Evolutionary conservation across 2,113 vertebrate genomes (phyloP), one percentile per base, ranked within the genome.

Genomic region (Cryptotis parvus): DNA sequence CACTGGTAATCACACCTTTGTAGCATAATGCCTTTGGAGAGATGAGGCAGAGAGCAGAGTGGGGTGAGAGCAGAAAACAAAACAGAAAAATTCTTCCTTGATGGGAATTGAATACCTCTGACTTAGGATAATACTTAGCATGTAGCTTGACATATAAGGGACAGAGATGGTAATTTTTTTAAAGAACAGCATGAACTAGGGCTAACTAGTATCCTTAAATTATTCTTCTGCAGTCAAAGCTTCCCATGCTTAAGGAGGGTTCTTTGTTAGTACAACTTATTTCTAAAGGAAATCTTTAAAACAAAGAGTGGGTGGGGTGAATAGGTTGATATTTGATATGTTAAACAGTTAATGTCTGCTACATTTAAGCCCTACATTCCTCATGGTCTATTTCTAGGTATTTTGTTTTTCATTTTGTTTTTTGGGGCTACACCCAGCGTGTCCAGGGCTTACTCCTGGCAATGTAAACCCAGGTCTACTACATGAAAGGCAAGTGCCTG

Each of bases 191-290:
- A 58, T 55, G 37, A 89, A 37, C 9, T 26, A 37, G 6, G n/a
- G 11, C 31, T 52, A 66, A 74, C 8, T 11, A 65, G 24, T 41
- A 52, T 43, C 79, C 39, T 43, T 69, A 72, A 79, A 43, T 78
- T 76, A 45, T 58, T 80, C 72, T 83, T 20, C 4, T 58, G 27
- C 12, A 41, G 24, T 22, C 15, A 4, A 22, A 16, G 66, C 9
- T 80, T n/a, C 33, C 76, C 55, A 41, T 9, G 2, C 2, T 20
- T 43, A 58, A 58, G 16, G 55, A 18, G 20, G 20, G 69, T 89
- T 91, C 39, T 87, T 78, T 85, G 49, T 52, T 75, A 82, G 83
- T 66, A 83, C 61, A 94, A 39, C 5, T 61, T 61, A 91, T 82
- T 85, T 79, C 43, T 90, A 75, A 90, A 90, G 29, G 3, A 24